Percentiles rank a stretch among this genome's conserved stretches.
Conservation (phyloP, 2,797 vertebrate species). For the Myotis planiceps region DNA sequence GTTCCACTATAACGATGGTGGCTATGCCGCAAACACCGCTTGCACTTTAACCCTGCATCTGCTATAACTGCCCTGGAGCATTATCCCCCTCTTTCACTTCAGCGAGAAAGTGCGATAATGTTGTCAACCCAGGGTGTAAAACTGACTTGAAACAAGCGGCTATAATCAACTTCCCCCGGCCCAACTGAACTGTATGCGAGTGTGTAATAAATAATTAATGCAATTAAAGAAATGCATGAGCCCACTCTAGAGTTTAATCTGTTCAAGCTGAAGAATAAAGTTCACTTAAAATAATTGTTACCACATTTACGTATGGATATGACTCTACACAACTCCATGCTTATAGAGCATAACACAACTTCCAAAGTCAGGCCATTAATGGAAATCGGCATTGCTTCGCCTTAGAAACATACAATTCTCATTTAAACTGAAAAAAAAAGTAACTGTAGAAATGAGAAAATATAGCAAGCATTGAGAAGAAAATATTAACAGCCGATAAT, state of each 20-base stretch:
- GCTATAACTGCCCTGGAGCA: not conserved
- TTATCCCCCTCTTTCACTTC: not conserved
- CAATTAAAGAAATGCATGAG: slow-evolving; percentile 48
- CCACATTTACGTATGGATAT: slow-evolving; percentile 55
- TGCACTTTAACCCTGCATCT: not conserved
- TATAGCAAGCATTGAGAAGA: not conserved
- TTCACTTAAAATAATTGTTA: slow-evolving; percentile 53
- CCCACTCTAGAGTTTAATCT: slow-evolving; percentile 20
- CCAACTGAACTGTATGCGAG: slow-evolving; percentile 17
- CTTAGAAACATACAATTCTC: not conserved
- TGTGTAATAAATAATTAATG: slow-evolving; percentile 58
- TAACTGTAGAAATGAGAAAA: slow-evolving; percentile 11
- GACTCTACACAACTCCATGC: not conserved
- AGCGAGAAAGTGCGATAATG: slow-evolving; percentile 53
- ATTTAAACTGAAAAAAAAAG: not conserved
- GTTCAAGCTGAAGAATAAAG: slow-evolving; percentile 61
- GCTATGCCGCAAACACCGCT: not conserved
- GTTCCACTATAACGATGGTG: not conserved
- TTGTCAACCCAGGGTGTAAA: slow-evolving; percentile 54
- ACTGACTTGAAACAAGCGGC: slow-evolving; percentile 66
- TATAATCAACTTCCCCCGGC: slow-evolving; percentile 50
- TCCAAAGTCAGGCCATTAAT: not conserved
- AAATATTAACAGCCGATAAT: not conserved
- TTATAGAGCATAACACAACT: not conserved
- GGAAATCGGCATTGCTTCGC: not conserved